These are phyloP conservation scores for Ardeotis arabs DNA, from an alignment of 2,113 vertebrate genomes.

Conservation along the genomic window DNA sequence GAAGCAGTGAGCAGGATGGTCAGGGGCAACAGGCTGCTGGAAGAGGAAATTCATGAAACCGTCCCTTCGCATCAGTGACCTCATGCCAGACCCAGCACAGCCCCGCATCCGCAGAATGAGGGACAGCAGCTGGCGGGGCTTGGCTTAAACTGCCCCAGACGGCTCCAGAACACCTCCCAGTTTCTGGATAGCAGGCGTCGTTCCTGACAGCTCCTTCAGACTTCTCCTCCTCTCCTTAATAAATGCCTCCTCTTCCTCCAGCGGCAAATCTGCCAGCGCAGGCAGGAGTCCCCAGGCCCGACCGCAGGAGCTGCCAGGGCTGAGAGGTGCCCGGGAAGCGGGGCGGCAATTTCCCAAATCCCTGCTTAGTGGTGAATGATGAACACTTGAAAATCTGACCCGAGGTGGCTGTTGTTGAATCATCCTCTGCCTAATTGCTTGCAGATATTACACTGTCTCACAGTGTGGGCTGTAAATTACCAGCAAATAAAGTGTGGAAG, in stretches of 20 bases:
- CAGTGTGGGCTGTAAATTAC: conserved; percentile 56
- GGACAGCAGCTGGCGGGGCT: background rate
- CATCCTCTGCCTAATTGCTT: conserved; percentile 50
- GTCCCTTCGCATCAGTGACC: rapidly evolving
- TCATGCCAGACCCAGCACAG: background rate
- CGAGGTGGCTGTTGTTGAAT: conserved; percentile 32
- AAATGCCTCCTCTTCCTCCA: background rate
- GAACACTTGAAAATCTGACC: conserved; percentile 36
- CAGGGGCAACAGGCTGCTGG: background rate
- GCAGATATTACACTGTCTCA: conserved; percentile 46
- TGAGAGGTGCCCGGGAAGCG: background rate
- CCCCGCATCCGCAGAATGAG: rapidly evolving
- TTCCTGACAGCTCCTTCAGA: background rate
- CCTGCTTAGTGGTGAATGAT: background rate
- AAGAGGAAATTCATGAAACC: too few species aligned
- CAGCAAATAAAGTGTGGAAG: conserved; percentile 36
- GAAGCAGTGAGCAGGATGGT: rapidly evolving
- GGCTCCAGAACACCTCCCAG: background rate
- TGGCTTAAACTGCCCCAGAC: background rate
- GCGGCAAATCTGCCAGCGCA: background rate
- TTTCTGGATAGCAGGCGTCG: background rate
- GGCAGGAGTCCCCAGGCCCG: background rate
- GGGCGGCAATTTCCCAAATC: background rate
- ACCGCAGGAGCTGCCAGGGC: background rate
- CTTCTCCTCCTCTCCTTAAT: background rate